Evolutionary conservation across 2,797 vertebrate genomes (phyloP).

Genomic region (Gymnopithys bicolor): DNA sequence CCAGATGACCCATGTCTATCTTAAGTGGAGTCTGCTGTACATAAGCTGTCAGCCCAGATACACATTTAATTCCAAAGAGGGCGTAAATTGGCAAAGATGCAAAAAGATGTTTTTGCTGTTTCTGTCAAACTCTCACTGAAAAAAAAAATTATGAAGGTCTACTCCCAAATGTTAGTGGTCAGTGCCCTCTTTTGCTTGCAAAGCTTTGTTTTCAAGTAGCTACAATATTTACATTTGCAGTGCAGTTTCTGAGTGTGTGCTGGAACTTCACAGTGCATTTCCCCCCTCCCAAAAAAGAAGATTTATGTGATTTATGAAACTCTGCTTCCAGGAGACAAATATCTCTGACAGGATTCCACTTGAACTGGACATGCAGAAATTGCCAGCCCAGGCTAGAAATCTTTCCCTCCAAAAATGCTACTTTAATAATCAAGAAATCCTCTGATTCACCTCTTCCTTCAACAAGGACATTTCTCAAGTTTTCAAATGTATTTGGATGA

Average conservation of each 20-base stretch:
- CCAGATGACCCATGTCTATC: conserved; percentile 43
- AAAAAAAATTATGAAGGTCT: background rate
- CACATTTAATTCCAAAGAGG: conserved; percentile 38
- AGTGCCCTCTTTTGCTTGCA: conserved; percentile 54
- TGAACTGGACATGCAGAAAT: background rate
- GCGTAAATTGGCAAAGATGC: conserved; percentile 54
- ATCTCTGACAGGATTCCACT: background rate
- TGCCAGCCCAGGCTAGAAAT: background rate
- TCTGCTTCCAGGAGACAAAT: background rate
- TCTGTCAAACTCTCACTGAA: background rate
- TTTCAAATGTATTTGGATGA: background rate
- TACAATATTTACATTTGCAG: conserved; percentile 45
- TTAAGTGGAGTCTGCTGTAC: conserved; percentile 54
- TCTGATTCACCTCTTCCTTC: background rate
- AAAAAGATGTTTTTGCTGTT: conserved; percentile 41
- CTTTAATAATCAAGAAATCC: background rate
- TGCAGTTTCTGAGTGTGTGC: background rate
- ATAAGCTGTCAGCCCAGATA: conserved; percentile 49
- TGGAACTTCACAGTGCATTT: background rate
- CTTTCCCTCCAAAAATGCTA: background rate
- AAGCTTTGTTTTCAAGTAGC: conserved; percentile 37
- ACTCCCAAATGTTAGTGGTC: conserved; percentile 28
- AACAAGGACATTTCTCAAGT: background rate
- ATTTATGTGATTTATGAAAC: conserved; percentile 2
- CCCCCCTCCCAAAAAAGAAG: background rate